Evolutionary conservation across 2,888 invertebrate species (phyloP), one percentile per base, ranked within the genome.

Genomic region (Digitonthophagus gazella): DNA sequence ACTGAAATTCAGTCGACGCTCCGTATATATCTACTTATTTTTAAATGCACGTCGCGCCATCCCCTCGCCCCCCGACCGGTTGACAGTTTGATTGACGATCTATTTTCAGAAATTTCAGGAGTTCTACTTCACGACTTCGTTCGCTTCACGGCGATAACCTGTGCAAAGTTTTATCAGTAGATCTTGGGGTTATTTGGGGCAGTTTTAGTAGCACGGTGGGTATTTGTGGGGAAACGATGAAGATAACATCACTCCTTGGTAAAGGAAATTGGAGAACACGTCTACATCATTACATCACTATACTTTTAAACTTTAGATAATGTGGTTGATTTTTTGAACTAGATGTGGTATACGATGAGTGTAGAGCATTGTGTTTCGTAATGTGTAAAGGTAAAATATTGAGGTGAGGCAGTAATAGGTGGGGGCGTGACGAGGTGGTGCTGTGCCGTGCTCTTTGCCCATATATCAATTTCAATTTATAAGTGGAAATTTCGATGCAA

Each of bases 81-180:
- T 74, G 75, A 75, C 75, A 75, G 72, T 72, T 74, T 75, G 75
- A 75, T 75, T 74, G 75, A 75, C 75, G 74, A 74, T 73, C 74
- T 74, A 72, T 74, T 74, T 75, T 74, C 74, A 69, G 70, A 69
- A 73, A 73, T 72, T 74, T 73, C 71, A n/a, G n/a, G 61, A 15
- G 61, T 61, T 61, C 20, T 2, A 19, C 61, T 14, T 2, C 14
- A 8, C 15, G n/a, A 58, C 16, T 67, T 67, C 67, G 68, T 44
- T 44, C 28, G 28, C 28, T 44, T 3, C 28, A 11, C 28, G 11
- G 11, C 28, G 28, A 44, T 44, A 44, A 44, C 28, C 28, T 44
- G 28, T 6, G 28, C 28, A 44, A 44, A 44, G 28, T 44, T 65
- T 19, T 5, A 65, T 55, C 20, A 56, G 20, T 55, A 14, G 56